Conservation (phyloP, 2,888 invertebrate genomes). For the Polydrusus cervinus region DNA sequence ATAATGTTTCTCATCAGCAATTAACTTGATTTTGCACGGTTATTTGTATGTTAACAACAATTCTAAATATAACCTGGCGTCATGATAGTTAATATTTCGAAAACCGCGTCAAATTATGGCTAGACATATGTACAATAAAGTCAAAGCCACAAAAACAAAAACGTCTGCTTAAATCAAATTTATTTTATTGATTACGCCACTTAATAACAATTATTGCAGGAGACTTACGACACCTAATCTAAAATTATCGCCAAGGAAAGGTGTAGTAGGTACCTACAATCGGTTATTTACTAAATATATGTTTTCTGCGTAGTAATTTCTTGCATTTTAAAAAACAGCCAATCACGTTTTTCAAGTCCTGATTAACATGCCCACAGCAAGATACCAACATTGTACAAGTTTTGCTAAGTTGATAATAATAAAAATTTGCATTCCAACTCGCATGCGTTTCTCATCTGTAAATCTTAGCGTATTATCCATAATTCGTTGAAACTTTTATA, state of each 20-base stretch:
- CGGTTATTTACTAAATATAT: slow-evolving; percentile 36
- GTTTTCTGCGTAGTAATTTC: slow-evolving; percentile 38
- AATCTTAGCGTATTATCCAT: slow-evolving; percentile 7
- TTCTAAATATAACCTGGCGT: slow-evolving; percentile 31
- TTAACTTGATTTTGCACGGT: slow-evolving; percentile 25
- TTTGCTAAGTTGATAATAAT: slow-evolving; percentile 24
- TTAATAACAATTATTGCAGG: slow-evolving; percentile 20
- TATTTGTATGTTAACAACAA: slow-evolving; percentile 29
- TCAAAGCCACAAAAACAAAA: slow-evolving; percentile 12
- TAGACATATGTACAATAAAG: slow-evolving; percentile 17
- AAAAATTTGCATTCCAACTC: slow-evolving; percentile 29
- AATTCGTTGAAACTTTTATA: slow-evolving; percentile 2
- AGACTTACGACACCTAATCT: slow-evolving; percentile 25
- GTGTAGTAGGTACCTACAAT: too few species aligned
- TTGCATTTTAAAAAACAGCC: slow-evolving; percentile 26
- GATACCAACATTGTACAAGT: slow-evolving; percentile 29
- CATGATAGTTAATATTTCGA: slow-evolving; percentile 25
- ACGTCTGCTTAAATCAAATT: slow-evolving; percentile 12
- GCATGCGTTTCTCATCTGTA: slow-evolving; percentile 16
- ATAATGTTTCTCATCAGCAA: slow-evolving; percentile 22
- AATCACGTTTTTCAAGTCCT: slow-evolving; percentile 27
- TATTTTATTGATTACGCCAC: slow-evolving; percentile 20
- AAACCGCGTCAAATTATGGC: slow-evolving; percentile 18
- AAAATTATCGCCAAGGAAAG: slow-evolving; percentile 25
- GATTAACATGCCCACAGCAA: slow-evolving; percentile 25